Conservation (phyloP, 2,888 invertebrate genomes). For the Gari tellinella region DNA sequence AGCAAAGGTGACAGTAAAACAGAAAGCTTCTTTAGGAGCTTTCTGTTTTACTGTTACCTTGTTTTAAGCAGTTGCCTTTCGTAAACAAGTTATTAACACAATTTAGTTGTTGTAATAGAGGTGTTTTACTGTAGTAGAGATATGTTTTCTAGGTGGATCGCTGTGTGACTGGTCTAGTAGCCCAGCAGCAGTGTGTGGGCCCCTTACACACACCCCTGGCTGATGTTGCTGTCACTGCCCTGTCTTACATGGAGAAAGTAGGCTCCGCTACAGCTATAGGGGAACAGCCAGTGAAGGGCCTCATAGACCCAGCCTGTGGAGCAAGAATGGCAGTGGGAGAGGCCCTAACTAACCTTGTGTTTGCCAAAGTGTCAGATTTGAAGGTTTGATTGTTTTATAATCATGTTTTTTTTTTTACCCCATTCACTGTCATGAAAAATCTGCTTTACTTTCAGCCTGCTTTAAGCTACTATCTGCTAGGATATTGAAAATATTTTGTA, state of each 20-base stretch:
- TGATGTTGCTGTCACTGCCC: conserved; percentile 94
- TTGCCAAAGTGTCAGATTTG: conserved; percentile 87
- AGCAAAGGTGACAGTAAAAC: too few species aligned
- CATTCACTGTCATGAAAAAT: too few species aligned
- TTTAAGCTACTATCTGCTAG: too few species aligned
- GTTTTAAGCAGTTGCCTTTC: too few species aligned
- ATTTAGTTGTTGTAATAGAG: too few species aligned
- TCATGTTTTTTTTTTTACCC: too few species aligned
- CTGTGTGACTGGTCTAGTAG: conserved; percentile 97
- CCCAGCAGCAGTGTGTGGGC: conserved; percentile 99
- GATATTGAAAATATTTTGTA: too few species aligned
- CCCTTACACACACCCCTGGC: conserved; percentile 98
- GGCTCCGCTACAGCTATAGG: conserved; percentile 98
- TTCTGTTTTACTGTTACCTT: too few species aligned
- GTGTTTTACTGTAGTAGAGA: neutral
- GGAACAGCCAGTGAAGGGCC: conserved; percentile 97
- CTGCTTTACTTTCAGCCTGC: too few species aligned
- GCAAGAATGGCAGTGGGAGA: conserved; percentile 98
- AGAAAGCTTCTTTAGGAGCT: too few species aligned
- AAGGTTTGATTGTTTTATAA: conserved; percentile 83
- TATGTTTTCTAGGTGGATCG: conserved; percentile 85
- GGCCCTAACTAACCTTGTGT: conserved; percentile 95
- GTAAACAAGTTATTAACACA: too few species aligned
- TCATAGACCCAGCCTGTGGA: conserved; percentile 93
- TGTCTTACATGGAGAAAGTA: conserved; percentile 92